Percentiles rank a stretch among this genome's conserved stretches.
These are phyloP conservation scores for Tromatobia lineatoria DNA, from an alignment of 2,888 invertebrate species.

Conservation along the genomic window DNA sequence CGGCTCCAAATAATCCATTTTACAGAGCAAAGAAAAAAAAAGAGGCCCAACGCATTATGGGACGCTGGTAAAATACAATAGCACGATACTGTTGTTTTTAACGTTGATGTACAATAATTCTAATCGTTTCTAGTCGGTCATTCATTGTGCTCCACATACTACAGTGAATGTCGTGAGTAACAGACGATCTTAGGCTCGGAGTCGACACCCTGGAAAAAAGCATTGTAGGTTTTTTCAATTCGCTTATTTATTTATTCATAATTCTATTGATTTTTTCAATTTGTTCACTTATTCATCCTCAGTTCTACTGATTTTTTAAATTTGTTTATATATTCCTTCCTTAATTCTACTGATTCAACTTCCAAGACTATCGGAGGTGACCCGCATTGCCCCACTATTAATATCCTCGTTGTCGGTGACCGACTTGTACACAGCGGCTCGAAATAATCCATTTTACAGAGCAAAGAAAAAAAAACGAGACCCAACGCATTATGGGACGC, in stretches of 20 bases:
- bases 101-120: conserved; percentile 45
- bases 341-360: too few species aligned
- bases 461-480: conserved; percentile 21
- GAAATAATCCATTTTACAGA: conserved; percentile 38
- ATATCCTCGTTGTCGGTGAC: too few species aligned
- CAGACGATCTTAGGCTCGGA: conserved; percentile 23
- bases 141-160: conserved; percentile 52
- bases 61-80: conserved; percentile 60
- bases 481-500: conserved; percentile 55
- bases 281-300: too few species aligned
- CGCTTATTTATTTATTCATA: too few species aligned
- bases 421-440: conserved; percentile 52
- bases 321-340: too few species aligned
- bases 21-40: conserved; percentile 26
- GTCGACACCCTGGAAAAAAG: conserved; percentile 67
- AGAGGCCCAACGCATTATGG: conserved; percentile 54
- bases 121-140: conserved; percentile 54
- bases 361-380: too few species aligned
- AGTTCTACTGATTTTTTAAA: too few species aligned
- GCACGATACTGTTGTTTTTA: conserved; percentile 64
- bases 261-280: too few species aligned
- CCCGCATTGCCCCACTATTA: too few species aligned
- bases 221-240: too few species aligned
- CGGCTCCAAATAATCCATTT: conserved; percentile 49
- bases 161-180: conserved; percentile 29